A percentile compares a stretch with the other conserved stretches of the same genome.
Conservation (phyloP, 2,888 invertebrate genomes). For the Camptogramma bilineatum region DNA sequence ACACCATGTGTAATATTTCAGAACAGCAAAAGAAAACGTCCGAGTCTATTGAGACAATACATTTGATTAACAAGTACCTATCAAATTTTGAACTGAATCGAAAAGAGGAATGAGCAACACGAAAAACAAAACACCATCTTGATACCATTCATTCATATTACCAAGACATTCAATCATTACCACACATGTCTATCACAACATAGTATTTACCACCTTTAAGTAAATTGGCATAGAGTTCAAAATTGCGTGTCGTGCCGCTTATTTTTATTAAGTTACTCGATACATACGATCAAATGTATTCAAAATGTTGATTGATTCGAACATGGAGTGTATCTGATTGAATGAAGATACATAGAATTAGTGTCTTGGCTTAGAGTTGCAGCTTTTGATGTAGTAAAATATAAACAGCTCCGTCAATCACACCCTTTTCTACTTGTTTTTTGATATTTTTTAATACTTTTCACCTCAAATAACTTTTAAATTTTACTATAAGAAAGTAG, state of each 20-base stretch:
- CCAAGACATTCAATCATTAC: slow-evolving; percentile 54
- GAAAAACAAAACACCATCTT: slow-evolving; percentile 44
- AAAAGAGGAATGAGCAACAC: slow-evolving; percentile 40
- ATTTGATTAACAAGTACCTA: slow-evolving; percentile 3
- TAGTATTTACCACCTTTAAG: slow-evolving; percentile 11
- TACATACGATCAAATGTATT: slow-evolving; percentile 71
- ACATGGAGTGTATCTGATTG: slow-evolving; percentile 75
- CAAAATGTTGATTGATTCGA: slow-evolving; percentile 84
- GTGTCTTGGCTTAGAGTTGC: slow-evolving; percentile 60
- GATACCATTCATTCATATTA: slow-evolving; percentile 62
- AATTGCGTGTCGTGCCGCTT: slow-evolving; percentile 15
- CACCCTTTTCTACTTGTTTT: no score
- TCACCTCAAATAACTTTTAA: no score
- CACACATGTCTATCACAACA: slow-evolving; percentile 49
- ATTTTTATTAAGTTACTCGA: slow-evolving; percentile 64
- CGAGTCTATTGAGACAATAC: neutral
- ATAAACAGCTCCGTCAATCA: slow-evolving; percentile 2
- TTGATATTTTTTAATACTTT: no score
- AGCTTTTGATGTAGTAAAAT: slow-evolving; percentile 21
- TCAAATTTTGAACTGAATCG: slow-evolving; percentile 10
- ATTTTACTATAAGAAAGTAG: no score
- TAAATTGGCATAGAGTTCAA: slow-evolving; percentile 20
- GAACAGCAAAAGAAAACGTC: neutral
- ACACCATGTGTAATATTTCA: no score
- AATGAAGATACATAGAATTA: slow-evolving; percentile 83